Conservation (phyloP, 2,113 vertebrate species). For the Gila orcuttii region DNA sequence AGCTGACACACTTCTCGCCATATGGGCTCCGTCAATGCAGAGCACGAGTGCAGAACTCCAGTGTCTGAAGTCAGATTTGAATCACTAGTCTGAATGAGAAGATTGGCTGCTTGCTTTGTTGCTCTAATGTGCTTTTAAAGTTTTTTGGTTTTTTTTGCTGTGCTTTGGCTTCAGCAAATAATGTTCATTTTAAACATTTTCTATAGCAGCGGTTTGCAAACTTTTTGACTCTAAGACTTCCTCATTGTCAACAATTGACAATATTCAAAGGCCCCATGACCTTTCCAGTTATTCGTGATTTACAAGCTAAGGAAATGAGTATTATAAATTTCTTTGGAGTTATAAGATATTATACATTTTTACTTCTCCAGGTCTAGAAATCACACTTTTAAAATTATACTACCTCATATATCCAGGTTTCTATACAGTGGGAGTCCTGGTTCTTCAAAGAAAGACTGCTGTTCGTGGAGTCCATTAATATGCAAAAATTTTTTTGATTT, state of each 20-base stretch:
- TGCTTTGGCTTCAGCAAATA: too few relatives aligned
- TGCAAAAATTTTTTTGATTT: not conserved
- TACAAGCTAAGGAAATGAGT: not conserved
- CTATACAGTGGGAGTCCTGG: not conserved
- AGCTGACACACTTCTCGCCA: conserved; percentile 13
- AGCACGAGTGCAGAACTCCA: not conserved
- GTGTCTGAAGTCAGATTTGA: conserved; percentile 5
- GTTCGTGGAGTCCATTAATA: not conserved
- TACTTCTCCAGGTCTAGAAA: not conserved
- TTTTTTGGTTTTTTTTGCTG: too few relatives aligned
- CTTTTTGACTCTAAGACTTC: too few relatives aligned
- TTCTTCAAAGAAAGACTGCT: not conserved
- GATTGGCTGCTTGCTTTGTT: too few relatives aligned
- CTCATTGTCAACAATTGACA: not conserved
- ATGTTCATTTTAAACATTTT: too few relatives aligned
- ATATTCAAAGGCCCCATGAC: not conserved
- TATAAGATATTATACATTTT: not conserved
- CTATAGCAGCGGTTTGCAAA: too few relatives aligned
- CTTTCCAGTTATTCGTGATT: not conserved
- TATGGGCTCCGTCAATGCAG: not conserved
- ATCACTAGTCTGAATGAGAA: not conserved
- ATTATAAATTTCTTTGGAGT: not conserved
- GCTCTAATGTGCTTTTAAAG: too few relatives aligned
- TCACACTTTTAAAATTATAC: not conserved
- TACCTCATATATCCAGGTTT: not conserved